Percentiles rank a stretch among this genome's conserved stretches.
These are phyloP conservation scores for Oikopleura dioica DNA, from an alignment of 23 tunicate species.

Conservation along the genomic window DNA sequence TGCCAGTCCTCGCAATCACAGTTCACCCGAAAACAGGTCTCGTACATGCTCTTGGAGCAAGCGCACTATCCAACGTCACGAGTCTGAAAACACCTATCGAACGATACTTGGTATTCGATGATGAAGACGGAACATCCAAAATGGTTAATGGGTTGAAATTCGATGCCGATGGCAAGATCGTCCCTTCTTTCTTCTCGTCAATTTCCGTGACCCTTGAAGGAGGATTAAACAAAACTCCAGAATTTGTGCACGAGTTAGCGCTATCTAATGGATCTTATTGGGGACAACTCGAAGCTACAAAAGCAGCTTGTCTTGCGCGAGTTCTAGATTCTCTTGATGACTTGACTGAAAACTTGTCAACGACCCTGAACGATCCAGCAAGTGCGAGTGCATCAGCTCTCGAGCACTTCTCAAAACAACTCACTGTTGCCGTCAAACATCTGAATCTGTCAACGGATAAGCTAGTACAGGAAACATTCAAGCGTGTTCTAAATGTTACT, in stretches of 20 bases:
- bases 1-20: constrained; percentile 69
- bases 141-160: constrained; percentile 39
- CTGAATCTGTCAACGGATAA: background rate
- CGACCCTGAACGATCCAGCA: background rate
- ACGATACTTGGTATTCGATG: constrained; percentile 19
- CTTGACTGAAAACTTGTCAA: background rate
- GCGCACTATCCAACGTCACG: constrained; percentile 45
- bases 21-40: constrained; percentile 58
- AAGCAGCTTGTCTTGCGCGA: background rate
- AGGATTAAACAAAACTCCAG: constrained; percentile 18
- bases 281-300: background rate
- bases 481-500: background rate
- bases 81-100: constrained; percentile 61
- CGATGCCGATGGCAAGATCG: background rate
- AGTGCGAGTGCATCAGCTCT: background rate
- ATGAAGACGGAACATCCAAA: constrained; percentile 29
- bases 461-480: background rate
- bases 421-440: background rate
- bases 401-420: background rate
- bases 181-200: background rate
- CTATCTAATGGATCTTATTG: background rate
- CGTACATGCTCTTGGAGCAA: constrained; percentile 60
- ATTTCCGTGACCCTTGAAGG: constrained; percentile 31
- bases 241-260: background rate
- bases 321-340: background rate